Evolutionary conservation across 2,888 invertebrate species (phyloP), one percentile per base, ranked within the genome.

Genomic region (Acholoe squamosa): DNA sequence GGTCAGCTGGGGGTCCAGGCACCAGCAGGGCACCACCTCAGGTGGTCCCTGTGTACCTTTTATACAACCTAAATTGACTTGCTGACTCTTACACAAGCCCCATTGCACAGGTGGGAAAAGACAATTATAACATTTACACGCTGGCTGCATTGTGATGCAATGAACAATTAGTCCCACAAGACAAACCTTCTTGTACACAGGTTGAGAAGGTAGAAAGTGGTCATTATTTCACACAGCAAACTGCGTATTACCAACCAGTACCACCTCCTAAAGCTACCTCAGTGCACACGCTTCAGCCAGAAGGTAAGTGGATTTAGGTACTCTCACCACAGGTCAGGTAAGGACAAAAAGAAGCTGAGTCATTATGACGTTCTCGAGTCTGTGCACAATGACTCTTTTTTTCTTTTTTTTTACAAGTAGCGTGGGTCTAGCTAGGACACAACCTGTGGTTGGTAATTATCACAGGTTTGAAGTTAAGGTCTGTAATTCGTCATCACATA

Each of bases 111-210:
- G 61, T 61, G 19, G 61, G 61, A n/a, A 61, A n/a, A 19, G 61
- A 61, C 61, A 61, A 61, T 61, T 61, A 61, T 61, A 61, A n/a
- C 19, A n/a, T 61, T 61, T n/a, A 19, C n/a, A 61, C 19, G 61
- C n/a, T 61, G 61, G 61, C 1, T 7, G 19, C 61, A 3, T n/a
- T 61, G 61, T 61, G 61, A 61, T 61, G 61, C 61, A 61, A 61
- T 14, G n/a, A 61, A 61, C 61, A 61, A 61, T 61, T 61, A 61
- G 61, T n/a, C 19, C 61, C 61, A 61, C 61, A 61, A 61, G 61
- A 61, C 19, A n/a, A 61, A 19, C 22, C 61, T 19, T n/a, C 61
- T 19, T 0, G 1, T 61, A 14, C 3, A 61, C 22, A 19, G 5
- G 61, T n/a, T 61, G 61, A n/a, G 61, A 61, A 61, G n/a, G 43